A percentile compares a stretch with the other conserved stretches of the same genome.
These are phyloP conservation scores for Heliocidaris tuberculata DNA, from an alignment of 35 echinoderm and acorn worm species.

Conservation along the genomic window DNA sequence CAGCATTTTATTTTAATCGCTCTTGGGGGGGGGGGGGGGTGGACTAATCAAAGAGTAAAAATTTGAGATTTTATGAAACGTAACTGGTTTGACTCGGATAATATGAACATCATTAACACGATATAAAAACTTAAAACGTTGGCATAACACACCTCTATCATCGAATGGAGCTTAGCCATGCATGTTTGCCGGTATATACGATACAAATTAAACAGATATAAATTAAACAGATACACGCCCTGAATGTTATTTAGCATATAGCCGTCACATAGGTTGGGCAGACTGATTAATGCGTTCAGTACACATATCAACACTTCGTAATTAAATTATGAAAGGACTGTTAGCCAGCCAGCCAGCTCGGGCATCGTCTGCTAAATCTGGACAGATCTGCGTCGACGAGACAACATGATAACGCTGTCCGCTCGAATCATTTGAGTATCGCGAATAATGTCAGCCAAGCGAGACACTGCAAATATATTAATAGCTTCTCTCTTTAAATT, in stretches of 20 bases:
- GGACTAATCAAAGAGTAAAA: no score
- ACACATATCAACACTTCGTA: background rate
- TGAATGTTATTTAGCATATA: background rate
- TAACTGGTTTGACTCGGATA: background rate
- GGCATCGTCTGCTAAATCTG: background rate
- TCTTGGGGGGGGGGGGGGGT: no score
- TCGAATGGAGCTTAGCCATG: background rate
- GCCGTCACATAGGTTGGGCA: background rate
- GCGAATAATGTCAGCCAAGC: no score
- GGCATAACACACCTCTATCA: no score
- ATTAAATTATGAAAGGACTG: background rate
- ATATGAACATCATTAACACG: background rate
- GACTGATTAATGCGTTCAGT: background rate
- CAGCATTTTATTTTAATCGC: no score
- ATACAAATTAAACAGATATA: background rate
- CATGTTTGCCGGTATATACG: background rate
- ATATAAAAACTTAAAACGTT: no score
- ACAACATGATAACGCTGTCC: background rate
- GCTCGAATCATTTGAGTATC: background rate
- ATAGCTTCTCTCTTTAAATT: no score
- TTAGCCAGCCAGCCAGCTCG: no score
- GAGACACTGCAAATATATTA: no score
- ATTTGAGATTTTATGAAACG: background rate
- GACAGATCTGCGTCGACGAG: background rate
- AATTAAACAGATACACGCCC: background rate